Conservation (phyloP, 1,140 invertebrate genomes). For the Sinella curviseta region DNA sequence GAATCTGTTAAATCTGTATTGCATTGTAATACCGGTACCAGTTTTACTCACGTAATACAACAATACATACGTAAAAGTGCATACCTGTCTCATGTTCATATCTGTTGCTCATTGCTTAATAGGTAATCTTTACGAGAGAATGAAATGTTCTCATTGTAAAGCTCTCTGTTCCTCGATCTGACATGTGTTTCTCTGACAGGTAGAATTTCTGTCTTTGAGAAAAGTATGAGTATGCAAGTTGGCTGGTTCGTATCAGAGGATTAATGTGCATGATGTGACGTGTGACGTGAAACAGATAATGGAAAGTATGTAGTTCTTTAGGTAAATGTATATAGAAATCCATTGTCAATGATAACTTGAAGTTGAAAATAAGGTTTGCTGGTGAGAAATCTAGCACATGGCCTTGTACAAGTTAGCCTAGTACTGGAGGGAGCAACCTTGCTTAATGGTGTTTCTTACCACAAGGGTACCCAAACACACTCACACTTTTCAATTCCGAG, state of each 20-base stretch:
- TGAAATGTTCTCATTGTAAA: too few species aligned
- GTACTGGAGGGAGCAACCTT: too few species aligned
- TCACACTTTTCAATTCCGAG: background rate
- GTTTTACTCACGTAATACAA: too few species aligned
- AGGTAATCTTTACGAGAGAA: too few species aligned
- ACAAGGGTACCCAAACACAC: too few species aligned
- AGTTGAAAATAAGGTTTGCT: background rate
- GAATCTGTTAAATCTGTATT: background rate
- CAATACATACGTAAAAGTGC: background rate
- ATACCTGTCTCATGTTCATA: slow-evolving; percentile 1
- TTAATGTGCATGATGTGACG: too few species aligned
- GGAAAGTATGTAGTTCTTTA: background rate
- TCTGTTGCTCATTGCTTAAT: too few species aligned
- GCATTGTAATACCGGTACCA: background rate
- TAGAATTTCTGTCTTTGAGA: slow-evolving; percentile 2
- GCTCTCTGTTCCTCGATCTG: background rate
- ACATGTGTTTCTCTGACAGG: slow-evolving; percentile 9
- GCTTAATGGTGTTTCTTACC: too few species aligned
- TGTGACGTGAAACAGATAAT: too few species aligned
- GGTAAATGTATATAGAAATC: too few species aligned
- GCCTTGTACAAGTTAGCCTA: slow-evolving; percentile 4
- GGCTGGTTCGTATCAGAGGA: background rate
- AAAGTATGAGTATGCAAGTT: background rate
- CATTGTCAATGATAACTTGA: too few species aligned
- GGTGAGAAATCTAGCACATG: slow-evolving; percentile 8